These are phyloP conservation scores for Fabriciana adippe DNA, from an alignment of 2,888 invertebrate genomes.

Conservation along the genomic window DNA sequence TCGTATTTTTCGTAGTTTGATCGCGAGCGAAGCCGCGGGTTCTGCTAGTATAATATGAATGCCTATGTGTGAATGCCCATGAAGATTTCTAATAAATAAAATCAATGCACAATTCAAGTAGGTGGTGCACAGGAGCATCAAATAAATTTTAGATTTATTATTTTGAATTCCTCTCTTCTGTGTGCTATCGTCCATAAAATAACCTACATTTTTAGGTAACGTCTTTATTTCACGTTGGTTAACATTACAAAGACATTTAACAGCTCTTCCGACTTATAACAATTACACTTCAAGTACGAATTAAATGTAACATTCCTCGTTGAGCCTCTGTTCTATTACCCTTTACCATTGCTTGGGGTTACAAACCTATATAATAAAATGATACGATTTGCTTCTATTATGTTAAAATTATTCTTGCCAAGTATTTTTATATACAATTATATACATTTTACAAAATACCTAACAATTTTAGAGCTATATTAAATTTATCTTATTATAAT, in stretches of 20 bases:
- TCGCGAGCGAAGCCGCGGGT: too few relatives aligned
- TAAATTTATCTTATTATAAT: neutral
- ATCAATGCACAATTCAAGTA: too few relatives aligned
- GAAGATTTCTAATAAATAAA: too few relatives aligned
- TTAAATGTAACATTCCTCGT: constrained; percentile 29
- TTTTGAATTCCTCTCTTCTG: too few relatives aligned
- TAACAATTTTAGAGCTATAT: neutral
- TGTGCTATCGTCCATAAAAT: too few relatives aligned
- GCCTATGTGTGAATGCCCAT: too few relatives aligned
- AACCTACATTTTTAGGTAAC: neutral
- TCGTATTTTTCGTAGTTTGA: too few relatives aligned
- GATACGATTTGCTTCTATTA: constrained; percentile 30
- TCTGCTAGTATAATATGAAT: too few relatives aligned
- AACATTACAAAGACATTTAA: constrained; percentile 20
- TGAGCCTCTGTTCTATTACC: constrained; percentile 29
- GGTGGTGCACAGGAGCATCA: too few relatives aligned
- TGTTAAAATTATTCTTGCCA: constrained; percentile 24
- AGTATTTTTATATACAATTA: constrained; percentile 14
- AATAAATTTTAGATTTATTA: too few relatives aligned
- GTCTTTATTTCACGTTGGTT: neutral
- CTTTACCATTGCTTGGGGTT: constrained; percentile 33
- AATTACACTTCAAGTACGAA: constrained; percentile 30
- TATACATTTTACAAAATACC: neutral
- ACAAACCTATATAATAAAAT: constrained; percentile 35
- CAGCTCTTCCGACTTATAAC: constrained; percentile 23